Conservation (phyloP, 2,113 vertebrate genomes). For the Zosterops japonicus region DNA sequence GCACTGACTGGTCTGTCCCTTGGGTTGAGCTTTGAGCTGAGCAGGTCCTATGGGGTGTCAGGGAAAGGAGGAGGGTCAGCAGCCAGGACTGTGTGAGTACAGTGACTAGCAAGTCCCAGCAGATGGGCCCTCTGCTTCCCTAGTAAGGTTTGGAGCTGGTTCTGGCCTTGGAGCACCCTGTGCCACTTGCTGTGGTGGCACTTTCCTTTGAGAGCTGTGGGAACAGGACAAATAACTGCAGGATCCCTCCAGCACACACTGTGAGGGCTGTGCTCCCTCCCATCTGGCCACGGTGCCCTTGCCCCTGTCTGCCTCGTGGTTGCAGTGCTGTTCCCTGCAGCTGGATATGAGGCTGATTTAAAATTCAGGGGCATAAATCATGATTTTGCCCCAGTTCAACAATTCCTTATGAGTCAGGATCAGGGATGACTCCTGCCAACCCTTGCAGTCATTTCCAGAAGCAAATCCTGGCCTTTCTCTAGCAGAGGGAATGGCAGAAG, state of each 20-base stretch:
- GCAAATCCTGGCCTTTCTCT: not conserved
- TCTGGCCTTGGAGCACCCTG: not conserved
- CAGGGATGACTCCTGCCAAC: not conserved
- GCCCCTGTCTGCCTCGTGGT: not conserved
- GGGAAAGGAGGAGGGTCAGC: not conserved
- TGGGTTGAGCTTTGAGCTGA: not conserved
- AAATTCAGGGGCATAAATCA: not conserved
- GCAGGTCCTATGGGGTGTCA: not conserved
- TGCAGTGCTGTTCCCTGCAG: not conserved
- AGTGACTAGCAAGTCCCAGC: not conserved
- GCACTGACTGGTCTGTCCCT: not conserved
- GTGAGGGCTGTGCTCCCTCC: not conserved
- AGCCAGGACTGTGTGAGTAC: not conserved
- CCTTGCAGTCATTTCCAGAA: not conserved
- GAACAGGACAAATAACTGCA: not conserved
- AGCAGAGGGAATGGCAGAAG: not conserved
- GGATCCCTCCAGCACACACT: not conserved
- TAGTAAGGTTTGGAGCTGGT: not conserved
- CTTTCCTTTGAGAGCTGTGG: not conserved
- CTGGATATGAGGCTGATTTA: not conserved
- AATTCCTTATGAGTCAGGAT: not conserved
- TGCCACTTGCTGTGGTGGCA: fast-evolving
- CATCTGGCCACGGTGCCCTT: not conserved
- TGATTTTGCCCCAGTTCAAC: not conserved
- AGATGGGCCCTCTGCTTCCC: not conserved